These are phyloP conservation scores for Cataglyphis livida DNA, from an alignment of 2,888 invertebrate species.

Conservation along the genomic window DNA sequence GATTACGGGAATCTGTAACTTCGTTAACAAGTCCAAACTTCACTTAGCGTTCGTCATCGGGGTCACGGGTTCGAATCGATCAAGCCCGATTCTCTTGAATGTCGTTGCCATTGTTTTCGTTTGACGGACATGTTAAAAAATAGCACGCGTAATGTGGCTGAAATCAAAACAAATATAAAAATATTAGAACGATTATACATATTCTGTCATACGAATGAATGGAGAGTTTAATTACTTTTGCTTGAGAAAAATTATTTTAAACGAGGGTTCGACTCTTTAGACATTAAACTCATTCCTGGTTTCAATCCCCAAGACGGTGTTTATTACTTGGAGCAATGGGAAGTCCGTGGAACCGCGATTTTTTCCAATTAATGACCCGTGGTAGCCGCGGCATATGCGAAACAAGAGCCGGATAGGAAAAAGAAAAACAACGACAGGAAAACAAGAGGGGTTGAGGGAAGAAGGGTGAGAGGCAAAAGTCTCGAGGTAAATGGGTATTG, in stretches of 20 bases:
- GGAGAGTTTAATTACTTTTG: not conserved
- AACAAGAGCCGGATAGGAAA: slow-evolving; percentile 50
- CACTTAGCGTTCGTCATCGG: slow-evolving; percentile 68
- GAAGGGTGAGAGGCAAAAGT: slow-evolving; percentile 64
- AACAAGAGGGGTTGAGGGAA: slow-evolving; percentile 41
- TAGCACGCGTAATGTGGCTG: not conserved
- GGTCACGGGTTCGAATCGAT: slow-evolving; percentile 72
- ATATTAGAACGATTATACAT: not conserved
- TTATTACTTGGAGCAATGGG: slow-evolving; percentile 49
- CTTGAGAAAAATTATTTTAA: slow-evolving; percentile 48
- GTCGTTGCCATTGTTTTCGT: slow-evolving; percentile 12
- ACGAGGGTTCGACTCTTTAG: not conserved
- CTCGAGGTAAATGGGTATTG: slow-evolving; percentile 77
- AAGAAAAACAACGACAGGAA: slow-evolving; percentile 45
- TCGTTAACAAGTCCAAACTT: slow-evolving; percentile 82
- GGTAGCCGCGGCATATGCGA: slow-evolving; percentile 54
- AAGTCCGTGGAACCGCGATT: slow-evolving; percentile 45
- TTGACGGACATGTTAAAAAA: slow-evolving; percentile 25
- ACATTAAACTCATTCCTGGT: slow-evolving; percentile 34
- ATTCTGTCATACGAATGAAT: not conserved
- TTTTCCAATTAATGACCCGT: slow-evolving; percentile 57
- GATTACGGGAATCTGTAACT: slow-evolving; percentile 84
- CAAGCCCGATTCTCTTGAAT: slow-evolving; percentile 70
- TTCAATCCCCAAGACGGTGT: slow-evolving; percentile 44
- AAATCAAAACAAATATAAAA: not conserved